Conservation (phyloP, 2,113 vertebrate genomes). For the Arizona elegans region DNA sequence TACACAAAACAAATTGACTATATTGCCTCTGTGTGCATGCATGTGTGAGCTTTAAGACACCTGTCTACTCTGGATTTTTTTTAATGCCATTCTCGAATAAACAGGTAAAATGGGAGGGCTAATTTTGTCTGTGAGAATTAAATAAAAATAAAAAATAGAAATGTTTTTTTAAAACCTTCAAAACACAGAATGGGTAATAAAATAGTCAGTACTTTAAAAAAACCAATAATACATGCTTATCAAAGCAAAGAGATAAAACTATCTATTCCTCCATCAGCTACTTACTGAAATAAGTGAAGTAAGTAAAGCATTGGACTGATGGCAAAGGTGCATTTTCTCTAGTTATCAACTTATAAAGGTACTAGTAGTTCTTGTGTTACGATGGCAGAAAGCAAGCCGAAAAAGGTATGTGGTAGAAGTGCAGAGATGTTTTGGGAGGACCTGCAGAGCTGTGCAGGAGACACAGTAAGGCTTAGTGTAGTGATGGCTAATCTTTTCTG, state of each 20-base stretch:
- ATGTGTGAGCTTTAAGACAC: not conserved
- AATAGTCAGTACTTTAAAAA: not conserved
- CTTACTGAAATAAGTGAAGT: not conserved
- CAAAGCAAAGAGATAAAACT: not conserved
- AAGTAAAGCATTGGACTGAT: not conserved
- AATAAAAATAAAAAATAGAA: not conserved
- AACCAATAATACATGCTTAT: not conserved
- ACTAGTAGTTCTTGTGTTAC: not conserved
- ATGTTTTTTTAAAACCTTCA: not conserved
- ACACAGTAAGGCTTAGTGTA: not conserved
- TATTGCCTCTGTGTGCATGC: not conserved
- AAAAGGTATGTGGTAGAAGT: not conserved
- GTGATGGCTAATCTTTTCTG: not conserved
- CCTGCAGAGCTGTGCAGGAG: not conserved
- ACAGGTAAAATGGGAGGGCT: not conserved
- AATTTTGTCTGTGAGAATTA: not conserved
- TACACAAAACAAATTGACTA: not conserved
- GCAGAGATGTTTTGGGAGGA: not conserved
- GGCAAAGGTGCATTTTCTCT: not conserved
- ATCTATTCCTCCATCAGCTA: not conserved
- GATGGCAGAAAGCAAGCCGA: accelerated
- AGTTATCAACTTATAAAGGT: not conserved
- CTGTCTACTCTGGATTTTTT: not conserved
- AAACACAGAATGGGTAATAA: not conserved
- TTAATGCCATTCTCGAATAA: not conserved